Base-by-base conservation (phyloP, 92 coral and sea anemone genomes). In the Palythoa grandiflora region DNA sequence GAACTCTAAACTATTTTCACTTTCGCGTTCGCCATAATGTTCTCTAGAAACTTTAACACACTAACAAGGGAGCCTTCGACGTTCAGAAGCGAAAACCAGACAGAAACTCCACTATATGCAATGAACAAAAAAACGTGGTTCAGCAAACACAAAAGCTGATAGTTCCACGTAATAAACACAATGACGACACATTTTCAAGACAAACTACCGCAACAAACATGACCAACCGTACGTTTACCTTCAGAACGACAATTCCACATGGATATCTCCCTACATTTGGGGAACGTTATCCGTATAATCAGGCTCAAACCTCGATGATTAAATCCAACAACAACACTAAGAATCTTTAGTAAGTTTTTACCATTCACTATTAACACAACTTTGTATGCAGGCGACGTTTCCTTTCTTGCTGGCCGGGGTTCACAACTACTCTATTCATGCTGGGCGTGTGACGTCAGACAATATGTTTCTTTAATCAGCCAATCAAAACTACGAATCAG, bases 341-440 rank as follows among this genome's bases (percentile, higher is more conserved):
- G 75, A 68, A 38, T 38, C 3, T 65, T 40, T 80, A 37, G 73
- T 66, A 39, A 80, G 39, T 65, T 20, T 19, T 65, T 47, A 38
- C 73, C 86, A 65, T 59, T n/a, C 55, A 40, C 61, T 36, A 68
- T 19, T 13, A 70, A 70, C 14, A n/a, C 75, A 81, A 81, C 61
- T 81, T 28, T 28, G 28, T 60, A 81, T 81, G 86, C 86, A 81
- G 47, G 66, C 60, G 75, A 35, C 47, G 16, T 81, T 81, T 66
- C 86, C 73, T 81, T 81, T 90, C 93, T 55, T 86, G 84, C 93
- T 94, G 90, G 84, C 93, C 98, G 94, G 94, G 91, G 93, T 94
- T 83, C 85, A 93, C 96, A 94, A 91, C 92, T 91, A 85, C 53
- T 92, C 96, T 93, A 93, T 95, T 95, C 94, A 91, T 88, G 90